Evolutionary conservation across 1,140 invertebrate genomes (phyloP).

Genomic region (Hyphantria cunea): DNA sequence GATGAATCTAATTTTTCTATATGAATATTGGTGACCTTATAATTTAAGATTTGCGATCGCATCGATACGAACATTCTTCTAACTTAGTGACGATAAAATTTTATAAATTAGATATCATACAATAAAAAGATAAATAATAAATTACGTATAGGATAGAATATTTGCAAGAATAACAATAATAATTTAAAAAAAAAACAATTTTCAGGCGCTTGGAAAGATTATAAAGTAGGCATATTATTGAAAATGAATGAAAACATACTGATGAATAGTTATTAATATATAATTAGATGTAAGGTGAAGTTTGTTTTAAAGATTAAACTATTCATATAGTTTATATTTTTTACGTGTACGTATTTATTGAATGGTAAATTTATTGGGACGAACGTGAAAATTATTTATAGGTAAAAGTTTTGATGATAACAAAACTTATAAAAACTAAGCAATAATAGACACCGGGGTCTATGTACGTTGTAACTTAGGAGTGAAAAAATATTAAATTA

Average conservation of each 20-base stretch:
- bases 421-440: conserved; percentile 81
- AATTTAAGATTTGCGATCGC: conserved; percentile 45
- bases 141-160: conserved; percentile 74
- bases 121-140: conserved; percentile 66
- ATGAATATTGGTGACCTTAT: conserved; percentile 55
- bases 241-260: conserved; percentile 79
- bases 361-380: conserved; percentile 81
- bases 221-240: conserved; percentile 81
- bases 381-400: conserved; percentile 80
- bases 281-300: conserved; percentile 77
- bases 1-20: conserved; percentile 36
- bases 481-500: conserved; percentile 67
- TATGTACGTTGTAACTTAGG: conserved; percentile 79
- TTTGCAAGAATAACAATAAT: conserved; percentile 44
- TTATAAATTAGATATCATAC: conserved; percentile 69
- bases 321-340: conserved; percentile 82
- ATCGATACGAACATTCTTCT: conserved; percentile 56
- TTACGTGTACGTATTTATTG: conserved; percentile 82
- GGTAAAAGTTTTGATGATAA: conserved; percentile 74
- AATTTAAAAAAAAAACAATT: conserved; percentile 40
- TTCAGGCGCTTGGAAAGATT: conserved; percentile 80
- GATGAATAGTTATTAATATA: conserved; percentile 82
- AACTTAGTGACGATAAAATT: conserved; percentile 66
- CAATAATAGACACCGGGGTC: conserved; percentile 79
- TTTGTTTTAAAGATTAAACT: conserved; percentile 82